Conservation (phyloP, 2,888 invertebrate species). For the Bedellia somnulentella region DNA sequence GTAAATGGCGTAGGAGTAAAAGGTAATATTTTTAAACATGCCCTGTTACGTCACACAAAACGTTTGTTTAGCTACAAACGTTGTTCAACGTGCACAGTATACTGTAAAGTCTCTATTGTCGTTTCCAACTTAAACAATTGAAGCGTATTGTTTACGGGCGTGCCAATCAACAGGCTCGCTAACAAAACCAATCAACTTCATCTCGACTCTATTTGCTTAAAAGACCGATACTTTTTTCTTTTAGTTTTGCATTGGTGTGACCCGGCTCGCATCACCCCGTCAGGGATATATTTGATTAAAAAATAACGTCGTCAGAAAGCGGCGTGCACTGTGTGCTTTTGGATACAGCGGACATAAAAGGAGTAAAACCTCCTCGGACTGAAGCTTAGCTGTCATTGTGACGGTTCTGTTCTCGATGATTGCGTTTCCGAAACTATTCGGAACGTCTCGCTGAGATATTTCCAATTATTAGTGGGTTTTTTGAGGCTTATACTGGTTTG, state of each 20-base stretch:
- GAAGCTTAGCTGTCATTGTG: slow-evolving; percentile 56
- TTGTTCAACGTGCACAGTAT: slow-evolving; percentile 24
- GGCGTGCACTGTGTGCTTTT: slow-evolving; percentile 23
- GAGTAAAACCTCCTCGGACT: slow-evolving; percentile 39
- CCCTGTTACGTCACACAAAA: slow-evolving; percentile 18
- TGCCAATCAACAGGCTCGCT: slow-evolving; percentile 58
- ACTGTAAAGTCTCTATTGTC: slow-evolving; percentile 48
- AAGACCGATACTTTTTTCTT: slow-evolving; percentile 51
- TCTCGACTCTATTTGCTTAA: slow-evolving; percentile 62
- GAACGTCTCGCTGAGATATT: too few relatives aligned
- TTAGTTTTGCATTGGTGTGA: slow-evolving; percentile 53
- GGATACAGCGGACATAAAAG: slow-evolving; percentile 36
- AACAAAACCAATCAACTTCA: slow-evolving; percentile 63
- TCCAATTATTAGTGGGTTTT: too few relatives aligned
- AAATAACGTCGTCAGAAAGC: slow-evolving; percentile 62
- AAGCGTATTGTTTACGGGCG: slow-evolving; percentile 51
- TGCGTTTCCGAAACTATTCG: slow-evolving; percentile 39
- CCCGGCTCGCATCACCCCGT: slow-evolving; percentile 57
- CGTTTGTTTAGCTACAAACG: slow-evolving; percentile 16
- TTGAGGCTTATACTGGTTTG: too few relatives aligned
- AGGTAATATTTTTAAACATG: too few relatives aligned
- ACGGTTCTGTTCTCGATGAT: slow-evolving; percentile 31
- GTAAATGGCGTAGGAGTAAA: too few relatives aligned
- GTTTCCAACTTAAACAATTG: slow-evolving; percentile 50
- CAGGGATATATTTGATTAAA: slow-evolving; percentile 63